Evolutionary conservation across 2,113 vertebrate species (phyloP).

Genomic region (Columba livia): DNA sequence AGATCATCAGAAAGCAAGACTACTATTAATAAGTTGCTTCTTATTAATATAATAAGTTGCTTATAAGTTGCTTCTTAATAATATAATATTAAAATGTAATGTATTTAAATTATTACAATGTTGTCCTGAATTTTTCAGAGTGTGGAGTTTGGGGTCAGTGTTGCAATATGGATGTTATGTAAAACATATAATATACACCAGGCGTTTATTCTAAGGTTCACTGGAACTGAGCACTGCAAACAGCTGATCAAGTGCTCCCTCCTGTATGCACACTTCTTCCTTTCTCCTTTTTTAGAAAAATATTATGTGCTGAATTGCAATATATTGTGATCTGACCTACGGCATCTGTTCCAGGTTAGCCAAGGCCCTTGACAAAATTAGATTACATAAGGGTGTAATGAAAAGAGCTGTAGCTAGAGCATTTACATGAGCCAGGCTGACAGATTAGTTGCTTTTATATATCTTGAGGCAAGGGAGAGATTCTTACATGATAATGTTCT

Average conservation of each 20-base stretch:
- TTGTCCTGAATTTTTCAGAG: not conserved
- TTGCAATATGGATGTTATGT: not conserved
- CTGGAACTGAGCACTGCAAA: not conserved
- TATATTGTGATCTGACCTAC: not conserved
- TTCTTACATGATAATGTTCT: not conserved
- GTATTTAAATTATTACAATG: not conserved
- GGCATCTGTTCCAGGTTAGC: slow-evolving; percentile 44
- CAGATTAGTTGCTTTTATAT: slow-evolving; percentile 29
- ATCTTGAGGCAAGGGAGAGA: slow-evolving; percentile 33
- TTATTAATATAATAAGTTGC: too few species aligned
- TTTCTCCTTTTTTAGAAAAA: slow-evolving; percentile 1
- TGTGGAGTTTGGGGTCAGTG: not conserved
- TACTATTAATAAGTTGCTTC: not conserved
- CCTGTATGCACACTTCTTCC: not conserved
- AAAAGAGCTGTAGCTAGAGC: slow-evolving; percentile 40
- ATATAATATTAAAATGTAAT: not conserved
- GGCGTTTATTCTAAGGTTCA: not conserved
- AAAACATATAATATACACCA: not conserved
- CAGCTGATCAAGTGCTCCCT: not conserved
- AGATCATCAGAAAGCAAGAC: not conserved
- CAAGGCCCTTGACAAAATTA: slow-evolving; percentile 59
- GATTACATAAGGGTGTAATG: slow-evolving; percentile 53
- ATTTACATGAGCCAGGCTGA: slow-evolving; percentile 51
- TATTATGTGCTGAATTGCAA: not conserved
- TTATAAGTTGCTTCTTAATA: too few species aligned